phyloP scores from a whole-genome alignment of 2,113 vertebrate species.

The Bostrychus sinensis region DNA sequence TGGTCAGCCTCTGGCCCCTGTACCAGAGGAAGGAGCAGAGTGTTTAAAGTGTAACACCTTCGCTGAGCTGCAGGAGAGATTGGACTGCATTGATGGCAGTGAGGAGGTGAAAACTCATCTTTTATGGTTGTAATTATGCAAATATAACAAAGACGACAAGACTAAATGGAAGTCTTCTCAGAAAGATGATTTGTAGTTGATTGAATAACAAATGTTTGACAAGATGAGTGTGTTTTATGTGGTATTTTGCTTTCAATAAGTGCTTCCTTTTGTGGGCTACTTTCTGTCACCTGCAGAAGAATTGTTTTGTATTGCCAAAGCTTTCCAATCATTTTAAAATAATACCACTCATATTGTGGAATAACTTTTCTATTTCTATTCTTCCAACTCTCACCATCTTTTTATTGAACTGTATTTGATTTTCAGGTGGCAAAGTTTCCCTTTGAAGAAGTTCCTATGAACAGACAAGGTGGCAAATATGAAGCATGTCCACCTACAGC shows the following conservation, averaged over 20 bases:
- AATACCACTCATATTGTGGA: not conserved
- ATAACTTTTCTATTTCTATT: constrained; percentile 14
- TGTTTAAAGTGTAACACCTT: constrained; percentile 99
- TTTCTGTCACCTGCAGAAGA: not conserved
- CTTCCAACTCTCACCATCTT: not conserved
- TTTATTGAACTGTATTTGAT: constrained; percentile 5
- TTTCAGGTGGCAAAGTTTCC: constrained; percentile 82
- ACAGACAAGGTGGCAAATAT: constrained; percentile 66
- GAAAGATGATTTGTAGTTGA: constrained; percentile 3
- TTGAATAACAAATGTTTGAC: not conserved
- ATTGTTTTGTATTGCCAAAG: not conserved
- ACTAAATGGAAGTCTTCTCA: not conserved
- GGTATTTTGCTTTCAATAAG: constrained; percentile 1
- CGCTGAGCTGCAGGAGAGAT: constrained; percentile 94
- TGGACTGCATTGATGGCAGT: constrained; percentile 97
- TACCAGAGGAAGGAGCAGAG: constrained; percentile 82
- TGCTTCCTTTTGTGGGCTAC: constrained; percentile 12
- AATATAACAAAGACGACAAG: not conserved
- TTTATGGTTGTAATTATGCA: constrained; percentile 9
- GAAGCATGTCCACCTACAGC: constrained; percentile 50
- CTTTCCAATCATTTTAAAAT: not conserved
- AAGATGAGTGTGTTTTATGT: constrained; percentile 7
- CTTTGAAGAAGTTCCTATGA: constrained; percentile 87
- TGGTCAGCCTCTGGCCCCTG: constrained; percentile 72
- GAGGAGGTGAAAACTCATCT: constrained; percentile 81